These are phyloP conservation scores for Cotesia vestalis DNA, from an alignment of 1,140 invertebrate genomes.

Conservation along the genomic window DNA sequence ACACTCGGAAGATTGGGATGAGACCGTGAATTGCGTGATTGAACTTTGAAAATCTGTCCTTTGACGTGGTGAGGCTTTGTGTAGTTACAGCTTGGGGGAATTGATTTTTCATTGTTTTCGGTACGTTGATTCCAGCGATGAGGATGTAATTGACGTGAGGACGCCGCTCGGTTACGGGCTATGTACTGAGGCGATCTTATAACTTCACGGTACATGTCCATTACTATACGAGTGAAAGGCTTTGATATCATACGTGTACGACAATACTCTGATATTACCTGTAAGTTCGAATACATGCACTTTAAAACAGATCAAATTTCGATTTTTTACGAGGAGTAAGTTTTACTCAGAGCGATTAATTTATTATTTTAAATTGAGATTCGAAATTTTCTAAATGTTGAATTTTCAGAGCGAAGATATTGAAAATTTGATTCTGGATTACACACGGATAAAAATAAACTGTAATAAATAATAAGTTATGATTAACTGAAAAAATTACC, in stretches of 20 bases:
- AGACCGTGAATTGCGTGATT: slow-evolving; percentile 60
- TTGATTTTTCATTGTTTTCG: slow-evolving; percentile 24
- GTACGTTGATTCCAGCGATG: slow-evolving; percentile 35
- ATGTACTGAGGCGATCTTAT: slow-evolving; percentile 59
- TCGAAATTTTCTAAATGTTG: no score
- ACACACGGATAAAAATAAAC: no score
- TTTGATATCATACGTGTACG: slow-evolving; percentile 65
- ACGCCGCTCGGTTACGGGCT: slow-evolving; percentile 50
- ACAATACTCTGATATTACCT: slow-evolving; percentile 72
- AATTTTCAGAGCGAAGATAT: no score
- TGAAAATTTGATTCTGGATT: no score
- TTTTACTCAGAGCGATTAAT: no score
- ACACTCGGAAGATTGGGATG: slow-evolving; percentile 59
- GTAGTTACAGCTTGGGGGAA: slow-evolving; percentile 40
- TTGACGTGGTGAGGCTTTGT: slow-evolving; percentile 48
- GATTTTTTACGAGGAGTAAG: no score
- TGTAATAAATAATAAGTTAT: no score
- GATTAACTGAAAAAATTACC: no score
- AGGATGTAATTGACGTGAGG: slow-evolving; percentile 32
- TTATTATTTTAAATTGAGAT: no score
- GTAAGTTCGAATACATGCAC: slow-evolving; percentile 41
- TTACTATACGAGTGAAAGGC: slow-evolving; percentile 71
- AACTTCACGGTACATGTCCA: slow-evolving; percentile 71
- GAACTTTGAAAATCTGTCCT: slow-evolving; percentile 53
- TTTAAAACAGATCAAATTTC: background rate